Conservation (phyloP, 2,113 vertebrate genomes). For the Ptilonorhynchus violaceus region DNA sequence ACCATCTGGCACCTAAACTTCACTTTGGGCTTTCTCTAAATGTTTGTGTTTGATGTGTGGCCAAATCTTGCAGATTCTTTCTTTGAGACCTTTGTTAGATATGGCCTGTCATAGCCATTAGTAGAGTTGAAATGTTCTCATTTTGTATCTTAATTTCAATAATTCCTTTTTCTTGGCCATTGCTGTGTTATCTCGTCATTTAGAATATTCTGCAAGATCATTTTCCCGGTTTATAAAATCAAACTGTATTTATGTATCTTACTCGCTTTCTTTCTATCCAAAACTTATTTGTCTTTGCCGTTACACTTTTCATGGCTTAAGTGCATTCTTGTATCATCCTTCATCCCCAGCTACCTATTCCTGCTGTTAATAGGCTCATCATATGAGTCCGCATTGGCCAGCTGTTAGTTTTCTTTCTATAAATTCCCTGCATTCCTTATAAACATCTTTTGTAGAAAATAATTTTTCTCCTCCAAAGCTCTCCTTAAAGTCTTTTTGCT, state of each 20-base stretch:
- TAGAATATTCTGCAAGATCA: constrained; percentile 3
- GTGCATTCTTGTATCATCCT: background rate
- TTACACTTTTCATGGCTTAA: constrained; percentile 10
- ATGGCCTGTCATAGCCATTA: background rate
- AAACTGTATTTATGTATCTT: constrained; percentile 14
- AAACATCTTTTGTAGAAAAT: background rate
- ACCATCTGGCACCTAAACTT: background rate
- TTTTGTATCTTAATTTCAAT: constrained; percentile 14
- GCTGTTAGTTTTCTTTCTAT: constrained; percentile 16
- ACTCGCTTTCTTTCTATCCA: background rate
- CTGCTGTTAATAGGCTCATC: constrained; percentile 45
- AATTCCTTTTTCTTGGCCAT: constrained; percentile 49
- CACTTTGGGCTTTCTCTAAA: background rate
- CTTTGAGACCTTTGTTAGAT: constrained; percentile 23
- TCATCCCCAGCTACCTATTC: background rate
- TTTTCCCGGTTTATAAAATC: constrained; percentile 25
- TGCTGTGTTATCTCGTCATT: constrained; percentile 29
- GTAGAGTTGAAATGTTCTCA: background rate
- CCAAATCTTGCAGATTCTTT: constrained; percentile 20
- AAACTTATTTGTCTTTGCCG: constrained; percentile 10
- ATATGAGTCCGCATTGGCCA: background rate
- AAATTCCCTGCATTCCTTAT: background rate
- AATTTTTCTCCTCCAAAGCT: background rate
- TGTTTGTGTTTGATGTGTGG: background rate
- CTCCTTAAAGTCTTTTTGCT: background rate